Evolutionary conservation across 2,113 vertebrate genomes (phyloP).

Genomic region (Ceyx margarethae): DNA sequence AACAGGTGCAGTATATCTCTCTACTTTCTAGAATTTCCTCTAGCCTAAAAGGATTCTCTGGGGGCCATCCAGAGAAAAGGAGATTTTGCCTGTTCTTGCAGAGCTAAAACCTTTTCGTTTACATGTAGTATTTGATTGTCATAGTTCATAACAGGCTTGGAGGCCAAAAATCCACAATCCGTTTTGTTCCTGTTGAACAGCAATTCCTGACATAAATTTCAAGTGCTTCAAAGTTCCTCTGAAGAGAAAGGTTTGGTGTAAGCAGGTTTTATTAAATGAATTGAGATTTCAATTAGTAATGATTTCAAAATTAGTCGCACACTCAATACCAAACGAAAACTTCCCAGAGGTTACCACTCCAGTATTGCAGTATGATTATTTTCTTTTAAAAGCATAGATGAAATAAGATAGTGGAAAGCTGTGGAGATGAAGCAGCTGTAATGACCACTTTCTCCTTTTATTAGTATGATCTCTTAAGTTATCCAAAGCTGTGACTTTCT

Average conservation of each 20-base stretch:
- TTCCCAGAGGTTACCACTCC: not conserved
- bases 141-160: rapidly evolving
- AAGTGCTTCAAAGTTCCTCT: not conserved
- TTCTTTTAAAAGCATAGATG: not conserved
- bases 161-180: not conserved
- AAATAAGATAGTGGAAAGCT: not conserved
- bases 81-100: not conserved
- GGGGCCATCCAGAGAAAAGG: not conserved
- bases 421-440: not conserved
- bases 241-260: not conserved
- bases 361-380: not conserved
- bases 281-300: not conserved
- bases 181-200: not conserved
- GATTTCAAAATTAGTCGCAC: not conserved
- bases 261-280: not conserved
- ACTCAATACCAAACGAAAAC: not conserved
- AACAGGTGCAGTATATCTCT: conserved; percentile 85
- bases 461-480: not conserved
- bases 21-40: not conserved
- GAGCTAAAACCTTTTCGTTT: not conserved
- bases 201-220: not conserved
- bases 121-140: not conserved
- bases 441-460: not conserved
- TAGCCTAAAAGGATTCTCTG: not conserved
- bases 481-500: not conserved